Evolutionary conservation across 1,140 invertebrate species (phyloP), one percentile per base, ranked within the genome.

Genomic region (Aphelenchoides besseyi): DNA sequence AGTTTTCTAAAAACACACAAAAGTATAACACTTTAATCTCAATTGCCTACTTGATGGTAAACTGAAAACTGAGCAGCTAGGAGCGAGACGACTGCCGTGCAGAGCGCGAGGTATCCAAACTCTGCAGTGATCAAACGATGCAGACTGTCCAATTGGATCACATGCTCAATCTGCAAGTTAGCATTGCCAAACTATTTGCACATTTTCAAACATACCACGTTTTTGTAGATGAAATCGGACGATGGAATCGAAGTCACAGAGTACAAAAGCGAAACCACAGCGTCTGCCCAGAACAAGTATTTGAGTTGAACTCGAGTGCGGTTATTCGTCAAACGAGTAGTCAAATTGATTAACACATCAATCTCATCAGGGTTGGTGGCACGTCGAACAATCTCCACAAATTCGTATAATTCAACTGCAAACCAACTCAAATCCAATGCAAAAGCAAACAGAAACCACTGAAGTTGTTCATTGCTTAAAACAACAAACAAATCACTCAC

Each of bases 101-200:
- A 26, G 23, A 66, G 63, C n/a, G 63, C 63, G 63, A 33, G 36
- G 63, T 63, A 66, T 37, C 63, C 63, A 8, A 63, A 66, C 30
- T 66, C 63, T n/a, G 30, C 32, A 1, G 63, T 66, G 32, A 32
- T 2, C 30, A 66, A 29, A 30, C 63, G 63, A 66, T 66, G 63
- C 12, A 66, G 36, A 53, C 29, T 41, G 63, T 66, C 63, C 28
- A 66, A 32, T 66, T 66, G 30, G 32, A 66, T 66, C 18, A 12
- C 35, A 26, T 35, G 63, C 18, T 66, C 36, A n/a, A 23, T n/a
- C 23, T 23, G n/a, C n/a, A 2, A 52, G 23, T 1, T 23, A 2
- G 48, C 23, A n/a, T 16, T n/a, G n/a, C 23, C 23, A n/a, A 52
- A 1, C 23, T 2, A n/a, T 52, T 23, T 1, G 16, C 48, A n/a